Base-by-base conservation (phyloP, 2,888 invertebrate genomes). In the Coenonympha glycerion region DNA sequence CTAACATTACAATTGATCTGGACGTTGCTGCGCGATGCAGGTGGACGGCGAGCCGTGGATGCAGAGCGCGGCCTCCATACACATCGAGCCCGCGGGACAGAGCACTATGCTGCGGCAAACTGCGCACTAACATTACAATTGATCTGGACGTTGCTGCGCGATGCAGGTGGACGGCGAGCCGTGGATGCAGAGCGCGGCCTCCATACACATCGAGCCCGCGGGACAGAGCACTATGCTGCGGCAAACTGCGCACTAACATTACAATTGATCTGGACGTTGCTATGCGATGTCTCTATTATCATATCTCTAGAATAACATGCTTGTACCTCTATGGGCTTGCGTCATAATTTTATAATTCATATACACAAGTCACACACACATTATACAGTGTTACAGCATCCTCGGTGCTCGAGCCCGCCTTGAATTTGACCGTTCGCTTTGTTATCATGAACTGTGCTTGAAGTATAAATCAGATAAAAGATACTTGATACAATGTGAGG, bases 31-130 rank as follows among this genome's bases (percentile, higher is more conserved):
- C 54, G 93, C 94, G 0, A 91, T 95, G 82, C 94, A 95, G 84
- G 90, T 93, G 16, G 95, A 96, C 73, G 96, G 96, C 1, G 96
- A 96, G 76, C 96, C 96, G 2, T 96, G 95, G 95, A 91, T 92
- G 77, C 96, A 96, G 73, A 88, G 90, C 54, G 91, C 95, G 5
- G 92, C 92, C 41, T 89, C 90, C 57, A 90, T 96, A 49, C 79
- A 82, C 36, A 85, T 96, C 45, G 89, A 90, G 39, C 88, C 89
- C 53, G 90, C 91, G 31, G 91, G 92, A 57, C 90, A 69, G 47
- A 68, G 78, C 55, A 67, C 68, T 16, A 66, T 86, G 75, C 61
- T 85, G 47, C 70, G 72, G 6, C 69, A 16, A 6, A 13, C 24
- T 11, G 6, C 24, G 8, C 37, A 21, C 6, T 5, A 18, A 11